A percentile compares a stretch with the other conserved stretches of the same genome.
Evolutionary conservation across 2,888 invertebrate genomes (phyloP).

Genomic region (Drosophila quinaria): DNA sequence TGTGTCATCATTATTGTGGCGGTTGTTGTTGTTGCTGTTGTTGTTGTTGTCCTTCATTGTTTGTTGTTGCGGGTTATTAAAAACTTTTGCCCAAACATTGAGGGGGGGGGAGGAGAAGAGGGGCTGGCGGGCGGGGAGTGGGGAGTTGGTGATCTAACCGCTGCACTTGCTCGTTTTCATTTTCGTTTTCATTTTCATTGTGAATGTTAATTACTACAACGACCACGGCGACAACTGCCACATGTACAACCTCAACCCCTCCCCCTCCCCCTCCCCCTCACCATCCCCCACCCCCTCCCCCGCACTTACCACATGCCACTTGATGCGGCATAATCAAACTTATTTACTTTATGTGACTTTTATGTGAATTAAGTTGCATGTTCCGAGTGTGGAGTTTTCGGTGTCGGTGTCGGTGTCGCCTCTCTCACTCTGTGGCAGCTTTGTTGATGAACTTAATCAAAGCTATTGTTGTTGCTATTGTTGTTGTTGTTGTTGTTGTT

Average conservation of each 20-base stretch:
- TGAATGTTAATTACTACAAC: slow-evolving; percentile 75
- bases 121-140: not conserved
- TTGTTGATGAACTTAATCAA: slow-evolving; percentile 29
- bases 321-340: slow-evolving; percentile 67
- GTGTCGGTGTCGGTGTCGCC: not conserved
- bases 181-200: slow-evolving; percentile 78
- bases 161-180: slow-evolving; percentile 69
- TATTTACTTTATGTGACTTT: slow-evolving; percentile 74
- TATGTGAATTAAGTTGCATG: slow-evolving; percentile 63
- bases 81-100: slow-evolving; percentile 64
- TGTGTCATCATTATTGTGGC: slow-evolving; percentile 79
- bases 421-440: slow-evolving; percentile 20
- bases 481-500: slow-evolving; percentile 1
- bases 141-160: slow-evolving; percentile 5
- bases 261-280: not conserved
- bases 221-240: slow-evolving; percentile 39
- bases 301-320: too few relatives aligned
- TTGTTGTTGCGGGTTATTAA: slow-evolving; percentile 78
- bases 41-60: slow-evolving; percentile 38
- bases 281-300: too few relatives aligned
- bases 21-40: slow-evolving; percentile 67
- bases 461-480: slow-evolving; percentile 3
- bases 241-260: not conserved
- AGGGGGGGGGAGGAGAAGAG: too few relatives aligned
- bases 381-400: not conserved